Evolutionary conservation across 2,797 vertebrate genomes (phyloP).

Genomic region (Pangasius macronema): DNA sequence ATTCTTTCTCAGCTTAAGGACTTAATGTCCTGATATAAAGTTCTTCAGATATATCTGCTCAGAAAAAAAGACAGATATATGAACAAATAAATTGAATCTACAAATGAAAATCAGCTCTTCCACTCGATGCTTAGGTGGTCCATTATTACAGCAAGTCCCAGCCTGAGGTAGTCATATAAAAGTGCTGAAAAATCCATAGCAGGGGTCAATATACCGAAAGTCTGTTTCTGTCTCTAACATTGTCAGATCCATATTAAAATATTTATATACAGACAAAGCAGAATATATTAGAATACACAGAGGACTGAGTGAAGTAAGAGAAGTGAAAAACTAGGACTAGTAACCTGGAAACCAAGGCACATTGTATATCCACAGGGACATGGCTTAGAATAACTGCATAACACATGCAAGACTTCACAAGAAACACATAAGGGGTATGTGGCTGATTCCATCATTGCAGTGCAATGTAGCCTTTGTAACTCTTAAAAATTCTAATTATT

Average conservation of each 20-base stretch:
- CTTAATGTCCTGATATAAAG: neutral
- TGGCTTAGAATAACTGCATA: constrained; percentile 2
- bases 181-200: neutral
- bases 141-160: neutral
- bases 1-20: neutral
- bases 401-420: constrained; percentile 12
- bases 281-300: neutral
- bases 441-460: neutral
- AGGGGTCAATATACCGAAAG: neutral
- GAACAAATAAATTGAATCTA: neutral
- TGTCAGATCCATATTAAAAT: neutral
- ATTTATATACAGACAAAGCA: constrained; percentile 3
- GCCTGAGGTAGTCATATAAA: neutral
- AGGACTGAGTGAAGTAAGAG: neutral
- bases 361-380: neutral
- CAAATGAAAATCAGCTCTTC: neutral
- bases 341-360: neutral
- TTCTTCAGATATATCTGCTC: neutral
- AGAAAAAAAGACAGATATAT: neutral
- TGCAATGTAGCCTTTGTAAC: neutral
- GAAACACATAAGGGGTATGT: neutral
- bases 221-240: neutral
- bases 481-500: neutral
- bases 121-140: neutral
- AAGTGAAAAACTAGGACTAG: constrained; percentile 17